phyloP scores from a whole-genome alignment of 1,140 invertebrate genomes.

The Euwallacea similis region DNA sequence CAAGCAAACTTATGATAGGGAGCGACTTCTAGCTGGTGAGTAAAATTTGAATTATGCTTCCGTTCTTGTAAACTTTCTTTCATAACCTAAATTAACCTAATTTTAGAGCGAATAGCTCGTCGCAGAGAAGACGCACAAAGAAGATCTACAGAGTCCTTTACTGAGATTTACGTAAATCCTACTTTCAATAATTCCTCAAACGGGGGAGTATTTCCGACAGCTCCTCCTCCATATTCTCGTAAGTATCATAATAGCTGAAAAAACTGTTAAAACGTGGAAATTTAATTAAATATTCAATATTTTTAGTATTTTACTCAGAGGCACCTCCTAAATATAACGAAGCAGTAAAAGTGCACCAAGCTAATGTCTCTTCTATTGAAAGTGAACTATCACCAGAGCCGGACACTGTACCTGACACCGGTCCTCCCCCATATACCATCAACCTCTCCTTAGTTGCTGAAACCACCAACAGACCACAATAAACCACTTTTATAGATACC shows the following conservation, averaged over 20 bases:
- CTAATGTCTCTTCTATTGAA: neutral
- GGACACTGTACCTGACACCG: neutral
- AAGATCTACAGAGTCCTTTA: slow-evolving; percentile 5
- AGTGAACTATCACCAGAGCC: slow-evolving; percentile 2
- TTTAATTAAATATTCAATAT: slow-evolving; percentile 1
- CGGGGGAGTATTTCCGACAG: slow-evolving; percentile 18
- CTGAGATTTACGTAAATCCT: slow-evolving; percentile 19
- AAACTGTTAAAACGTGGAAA: neutral
- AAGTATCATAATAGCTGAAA: neutral
- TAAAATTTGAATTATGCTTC: slow-evolving; percentile 2
- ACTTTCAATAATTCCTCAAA: slow-evolving; percentile 1
- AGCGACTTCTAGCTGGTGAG: slow-evolving; percentile 40
- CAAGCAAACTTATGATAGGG: slow-evolving; percentile 42
- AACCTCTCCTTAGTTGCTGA: neutral
- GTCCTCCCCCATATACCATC: slow-evolving; percentile 10
- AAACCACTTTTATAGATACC: slow-evolving; percentile 1
- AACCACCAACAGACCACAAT: neutral
- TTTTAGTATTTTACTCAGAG: slow-evolving; percentile 16
- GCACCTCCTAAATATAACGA: slow-evolving; percentile 30
- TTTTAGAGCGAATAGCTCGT: slow-evolving; percentile 28
- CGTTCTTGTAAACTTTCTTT: neutral
- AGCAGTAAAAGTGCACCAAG: slow-evolving; percentile 16
- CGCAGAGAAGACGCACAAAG: slow-evolving; percentile 13
- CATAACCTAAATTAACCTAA: neutral
- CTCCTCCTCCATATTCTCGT: slow-evolving; percentile 32